These are phyloP conservation scores for Tipula vernalis DNA, from an alignment of 2,888 invertebrate genomes.

Conservation along the genomic window DNA sequence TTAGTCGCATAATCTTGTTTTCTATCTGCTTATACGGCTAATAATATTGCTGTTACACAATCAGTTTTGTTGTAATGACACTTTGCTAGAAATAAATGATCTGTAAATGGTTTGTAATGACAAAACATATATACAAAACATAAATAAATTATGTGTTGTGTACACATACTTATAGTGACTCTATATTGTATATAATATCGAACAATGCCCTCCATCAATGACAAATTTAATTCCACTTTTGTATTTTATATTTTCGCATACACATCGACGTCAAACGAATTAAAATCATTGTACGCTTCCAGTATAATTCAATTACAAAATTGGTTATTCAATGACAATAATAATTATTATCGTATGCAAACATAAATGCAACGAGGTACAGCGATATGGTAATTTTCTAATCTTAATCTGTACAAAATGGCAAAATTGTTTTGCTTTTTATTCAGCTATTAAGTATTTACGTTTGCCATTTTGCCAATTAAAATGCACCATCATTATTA, in stretches of 20 bases:
- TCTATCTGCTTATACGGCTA: background rate
- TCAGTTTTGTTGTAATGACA: background rate
- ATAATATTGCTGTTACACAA: background rate
- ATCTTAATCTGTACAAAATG: background rate
- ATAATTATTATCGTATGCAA: background rate
- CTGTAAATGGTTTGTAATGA: background rate
- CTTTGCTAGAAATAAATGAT: background rate
- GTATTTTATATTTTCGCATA: background rate
- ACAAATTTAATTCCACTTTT: background rate
- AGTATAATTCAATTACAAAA: background rate
- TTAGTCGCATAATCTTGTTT: background rate
- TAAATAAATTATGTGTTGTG: background rate
- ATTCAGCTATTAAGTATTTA: background rate
- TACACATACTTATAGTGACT: background rate
- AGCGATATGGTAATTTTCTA: background rate
- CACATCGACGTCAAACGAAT: background rate
- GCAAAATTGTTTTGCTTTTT: background rate
- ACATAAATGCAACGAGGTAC: background rate
- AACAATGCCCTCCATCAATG: conserved; percentile 9
- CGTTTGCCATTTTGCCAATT: background rate
- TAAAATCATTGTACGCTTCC: background rate
- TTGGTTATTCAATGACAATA: background rate
- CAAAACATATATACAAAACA: background rate
- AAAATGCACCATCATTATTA: background rate
- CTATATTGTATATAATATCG: background rate